Conservation (phyloP, 2,888 invertebrate genomes). For the Diarsia rubi region DNA sequence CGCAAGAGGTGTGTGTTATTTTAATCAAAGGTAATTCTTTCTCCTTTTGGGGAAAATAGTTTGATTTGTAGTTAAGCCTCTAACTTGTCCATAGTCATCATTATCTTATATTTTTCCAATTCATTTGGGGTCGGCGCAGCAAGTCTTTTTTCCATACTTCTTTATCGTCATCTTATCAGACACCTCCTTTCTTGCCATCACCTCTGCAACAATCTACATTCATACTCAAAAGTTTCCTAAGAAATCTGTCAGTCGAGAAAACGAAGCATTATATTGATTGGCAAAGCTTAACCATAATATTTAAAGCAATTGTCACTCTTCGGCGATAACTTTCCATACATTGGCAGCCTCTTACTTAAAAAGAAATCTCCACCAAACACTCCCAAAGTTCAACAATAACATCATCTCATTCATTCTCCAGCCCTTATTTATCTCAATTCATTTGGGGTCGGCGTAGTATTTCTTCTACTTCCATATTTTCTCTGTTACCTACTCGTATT, state of each 20-base stretch:
- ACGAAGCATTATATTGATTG: neutral
- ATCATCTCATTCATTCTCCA: too few relatives aligned
- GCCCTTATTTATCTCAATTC: too few relatives aligned
- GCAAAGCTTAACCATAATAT: neutral
- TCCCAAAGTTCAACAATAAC: neutral
- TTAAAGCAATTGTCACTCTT: neutral
- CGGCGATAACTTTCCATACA: neutral
- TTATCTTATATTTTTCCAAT: too few relatives aligned
- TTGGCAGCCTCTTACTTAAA: neutral
- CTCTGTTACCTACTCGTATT: too few relatives aligned
- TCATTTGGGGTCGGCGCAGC: too few relatives aligned
- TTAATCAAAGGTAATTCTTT: neutral
- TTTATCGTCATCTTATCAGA: too few relatives aligned
- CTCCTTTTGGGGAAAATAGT: neutral
- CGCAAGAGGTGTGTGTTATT: conserved; percentile 11
- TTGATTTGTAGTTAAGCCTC: neutral
- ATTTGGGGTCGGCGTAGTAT: too few relatives aligned
- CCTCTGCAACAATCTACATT: too few relatives aligned
- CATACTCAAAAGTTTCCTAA: neutral
- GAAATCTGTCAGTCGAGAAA: neutral
- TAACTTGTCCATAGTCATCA: too few relatives aligned
- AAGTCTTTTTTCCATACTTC: too few relatives aligned
- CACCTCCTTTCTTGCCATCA: too few relatives aligned
- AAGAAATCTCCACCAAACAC: neutral
- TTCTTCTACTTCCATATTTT: too few relatives aligned